Percentiles rank a stretch among this genome's conserved stretches.
Conservation (phyloP, 2,797 vertebrate species). For the Calcarius lapponicus region DNA sequence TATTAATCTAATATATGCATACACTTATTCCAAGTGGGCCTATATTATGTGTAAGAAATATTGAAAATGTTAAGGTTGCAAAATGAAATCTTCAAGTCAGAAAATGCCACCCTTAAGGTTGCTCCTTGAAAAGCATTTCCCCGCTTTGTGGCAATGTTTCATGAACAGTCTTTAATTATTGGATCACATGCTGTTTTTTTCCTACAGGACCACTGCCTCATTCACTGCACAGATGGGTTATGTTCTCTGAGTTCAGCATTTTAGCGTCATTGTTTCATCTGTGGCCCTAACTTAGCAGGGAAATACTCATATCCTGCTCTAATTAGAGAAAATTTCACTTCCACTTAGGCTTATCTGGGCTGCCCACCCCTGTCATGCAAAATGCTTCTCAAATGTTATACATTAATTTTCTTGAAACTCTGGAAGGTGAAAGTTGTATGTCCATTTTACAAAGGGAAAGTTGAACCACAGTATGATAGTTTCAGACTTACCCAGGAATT, state of each 20-base stretch:
- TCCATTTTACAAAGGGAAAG: not conserved
- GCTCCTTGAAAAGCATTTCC: not conserved
- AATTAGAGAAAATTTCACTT: not conserved
- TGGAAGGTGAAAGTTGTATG: not conserved
- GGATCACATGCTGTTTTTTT: slow-evolving; percentile 27
- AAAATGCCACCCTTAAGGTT: not conserved
- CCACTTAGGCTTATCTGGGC: not conserved
- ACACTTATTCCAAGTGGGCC: not conserved
- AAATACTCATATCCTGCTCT: not conserved
- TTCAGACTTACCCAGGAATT: not conserved
- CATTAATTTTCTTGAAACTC: not conserved
- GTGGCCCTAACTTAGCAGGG: not conserved
- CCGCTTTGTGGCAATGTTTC: not conserved
- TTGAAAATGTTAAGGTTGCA: not conserved
- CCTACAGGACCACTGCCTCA: slow-evolving; percentile 12
- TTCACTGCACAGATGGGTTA: slow-evolving; percentile 35
- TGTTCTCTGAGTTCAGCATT: slow-evolving; percentile 2
- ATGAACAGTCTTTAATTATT: slow-evolving; percentile 38
- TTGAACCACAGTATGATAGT: not conserved
- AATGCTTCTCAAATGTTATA: not conserved
- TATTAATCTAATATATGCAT: not conserved
- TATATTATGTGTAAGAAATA: not conserved
- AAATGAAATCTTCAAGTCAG: not conserved
- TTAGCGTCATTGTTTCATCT: not conserved
- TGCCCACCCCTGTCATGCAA: not conserved